phyloP scores from a whole-genome alignment of 2,113 vertebrate genomes.

The Addax nasomaculatus region DNA sequence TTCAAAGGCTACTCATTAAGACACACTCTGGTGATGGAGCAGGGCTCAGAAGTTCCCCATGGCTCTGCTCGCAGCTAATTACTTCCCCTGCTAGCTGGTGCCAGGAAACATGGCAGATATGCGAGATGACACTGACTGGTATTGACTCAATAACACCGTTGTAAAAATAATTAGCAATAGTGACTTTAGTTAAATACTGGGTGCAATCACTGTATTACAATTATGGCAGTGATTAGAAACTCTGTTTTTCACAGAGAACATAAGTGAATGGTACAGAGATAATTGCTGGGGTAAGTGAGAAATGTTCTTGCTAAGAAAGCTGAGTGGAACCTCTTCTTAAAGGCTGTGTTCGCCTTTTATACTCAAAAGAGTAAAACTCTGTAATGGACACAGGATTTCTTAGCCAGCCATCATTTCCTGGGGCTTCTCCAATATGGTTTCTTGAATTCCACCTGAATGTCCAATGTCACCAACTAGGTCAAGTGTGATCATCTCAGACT shows the following conservation, averaged over 20 bases:
- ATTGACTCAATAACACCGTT: slow-evolving; percentile 36
- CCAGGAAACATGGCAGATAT: not conserved
- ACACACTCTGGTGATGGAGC: not conserved
- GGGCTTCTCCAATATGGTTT: not conserved
- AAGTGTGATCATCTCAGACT: not conserved
- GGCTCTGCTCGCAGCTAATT: slow-evolving; percentile 18
- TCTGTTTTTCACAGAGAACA: not conserved
- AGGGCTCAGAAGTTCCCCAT: not conserved
- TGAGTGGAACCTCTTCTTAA: not conserved
- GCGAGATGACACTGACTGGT: slow-evolving; percentile 32
- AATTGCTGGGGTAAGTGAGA: not conserved
- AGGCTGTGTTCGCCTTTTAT: not conserved
- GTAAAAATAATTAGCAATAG: slow-evolving; percentile 51
- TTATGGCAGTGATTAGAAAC: slow-evolving; percentile 31
- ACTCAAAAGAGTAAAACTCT: not conserved
- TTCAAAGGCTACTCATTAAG: slow-evolving; percentile 52
- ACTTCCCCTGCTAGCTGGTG: slow-evolving; percentile 7
- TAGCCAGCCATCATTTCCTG: not conserved
- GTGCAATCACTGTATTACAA: slow-evolving; percentile 24
- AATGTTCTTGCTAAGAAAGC: slow-evolving; percentile 27
- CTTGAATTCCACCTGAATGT: not conserved
- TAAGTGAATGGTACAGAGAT: not conserved
- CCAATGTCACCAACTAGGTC: not conserved
- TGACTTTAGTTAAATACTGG: slow-evolving; percentile 42
- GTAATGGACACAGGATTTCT: not conserved